phyloP scores from a whole-genome alignment of 2,888 invertebrate species.

The Dynastes hyllus region DNA sequence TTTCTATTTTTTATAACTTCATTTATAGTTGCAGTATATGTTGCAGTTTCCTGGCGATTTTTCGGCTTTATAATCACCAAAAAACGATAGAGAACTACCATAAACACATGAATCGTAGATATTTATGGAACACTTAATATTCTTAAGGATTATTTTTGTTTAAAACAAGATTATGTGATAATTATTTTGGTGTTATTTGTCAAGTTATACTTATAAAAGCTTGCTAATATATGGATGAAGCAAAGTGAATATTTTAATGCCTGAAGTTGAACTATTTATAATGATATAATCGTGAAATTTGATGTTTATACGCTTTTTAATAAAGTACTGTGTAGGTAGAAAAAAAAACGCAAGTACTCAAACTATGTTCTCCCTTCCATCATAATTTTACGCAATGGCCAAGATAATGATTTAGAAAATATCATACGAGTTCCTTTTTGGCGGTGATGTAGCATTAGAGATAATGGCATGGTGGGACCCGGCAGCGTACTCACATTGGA shows the following conservation, averaged over 20 bases:
- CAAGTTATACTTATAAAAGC: neutral
- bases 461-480: slow-evolving; percentile 22
- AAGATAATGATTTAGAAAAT: slow-evolving; percentile 46
- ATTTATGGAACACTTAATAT: no score
- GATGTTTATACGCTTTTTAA: neutral
- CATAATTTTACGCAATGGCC: slow-evolving; percentile 43
- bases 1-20: no score
- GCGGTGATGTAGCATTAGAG: slow-evolving; percentile 41
- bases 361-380: slow-evolving; percentile 10
- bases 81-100: no score
- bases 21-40: no score
- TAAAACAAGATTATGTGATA: no score
- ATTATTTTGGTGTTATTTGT: neutral
- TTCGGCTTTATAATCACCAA: no score
- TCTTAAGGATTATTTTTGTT: no score
- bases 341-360: neutral
- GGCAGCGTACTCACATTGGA: slow-evolving; percentile 12
- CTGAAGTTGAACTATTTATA: neutral
- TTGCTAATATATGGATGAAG: neutral
- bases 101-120: no score
- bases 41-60: no score
- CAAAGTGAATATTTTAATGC: neutral
- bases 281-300: slow-evolving; percentile 16
- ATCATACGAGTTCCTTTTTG: slow-evolving; percentile 39
- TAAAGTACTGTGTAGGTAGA: neutral